These are phyloP conservation scores for Himantopus leucocephalus DNA, from an alignment of 2,113 vertebrate genomes.

Conservation along the genomic window DNA sequence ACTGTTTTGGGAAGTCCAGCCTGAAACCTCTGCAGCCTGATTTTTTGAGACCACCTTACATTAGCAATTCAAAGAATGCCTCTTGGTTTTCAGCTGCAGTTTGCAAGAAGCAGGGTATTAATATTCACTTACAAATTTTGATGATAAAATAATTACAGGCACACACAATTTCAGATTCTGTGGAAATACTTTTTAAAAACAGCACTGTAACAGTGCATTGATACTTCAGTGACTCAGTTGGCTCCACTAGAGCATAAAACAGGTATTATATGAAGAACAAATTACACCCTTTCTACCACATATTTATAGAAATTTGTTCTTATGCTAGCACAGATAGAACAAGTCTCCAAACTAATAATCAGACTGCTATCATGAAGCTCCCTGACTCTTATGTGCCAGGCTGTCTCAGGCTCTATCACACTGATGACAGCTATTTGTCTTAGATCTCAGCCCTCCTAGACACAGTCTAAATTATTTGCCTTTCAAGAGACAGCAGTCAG, in stretches of 20 bases:
- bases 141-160: not conserved
- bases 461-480: not conserved
- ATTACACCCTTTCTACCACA: not conserved
- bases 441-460: not conserved
- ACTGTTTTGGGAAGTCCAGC: not conserved
- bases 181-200: not conserved
- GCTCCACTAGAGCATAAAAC: not conserved
- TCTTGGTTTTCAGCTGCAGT: not conserved
- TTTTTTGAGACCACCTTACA: not conserved
- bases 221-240: not conserved
- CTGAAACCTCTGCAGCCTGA: not conserved
- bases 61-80: not conserved
- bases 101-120: not conserved
- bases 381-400: not conserved
- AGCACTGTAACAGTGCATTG: not conserved
- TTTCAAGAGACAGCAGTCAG: slow-evolving; percentile 4
- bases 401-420: not conserved
- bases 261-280: slow-evolving; percentile 4
- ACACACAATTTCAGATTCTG: not conserved
- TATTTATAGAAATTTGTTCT: slow-evolving; percentile 4
- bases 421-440: not conserved
- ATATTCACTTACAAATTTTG: not conserved
- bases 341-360: not conserved
- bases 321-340: not conserved
- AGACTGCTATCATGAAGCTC: not conserved